Conservation (phyloP, 2,888 invertebrate genomes). For the Lasioglossum zephyrum region DNA sequence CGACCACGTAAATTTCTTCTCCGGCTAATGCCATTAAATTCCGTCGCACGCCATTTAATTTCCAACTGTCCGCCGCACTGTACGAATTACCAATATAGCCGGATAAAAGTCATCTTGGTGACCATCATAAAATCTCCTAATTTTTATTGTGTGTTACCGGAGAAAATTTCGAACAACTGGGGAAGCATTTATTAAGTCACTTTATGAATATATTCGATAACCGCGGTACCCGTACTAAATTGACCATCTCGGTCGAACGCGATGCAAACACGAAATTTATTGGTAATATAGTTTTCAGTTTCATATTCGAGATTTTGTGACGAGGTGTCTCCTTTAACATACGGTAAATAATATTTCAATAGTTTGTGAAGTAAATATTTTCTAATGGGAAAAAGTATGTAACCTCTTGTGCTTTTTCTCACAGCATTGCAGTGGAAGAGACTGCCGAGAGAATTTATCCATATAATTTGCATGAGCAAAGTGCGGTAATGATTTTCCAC, state of each 20-base stretch:
- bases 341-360: too few species aligned
- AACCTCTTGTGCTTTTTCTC: too few species aligned
- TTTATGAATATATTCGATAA: background rate
- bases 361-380: too few species aligned
- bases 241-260: background rate
- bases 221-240: background rate
- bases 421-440: too few species aligned
- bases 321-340: too few species aligned
- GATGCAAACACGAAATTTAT: too few species aligned
- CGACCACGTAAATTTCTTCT: constrained; percentile 70
- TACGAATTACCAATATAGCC: background rate
- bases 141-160: background rate
- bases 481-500: background rate
- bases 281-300: too few species aligned
- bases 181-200: background rate
- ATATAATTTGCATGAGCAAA: background rate
- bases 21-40: constrained; percentile 65
- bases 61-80: constrained; percentile 36
- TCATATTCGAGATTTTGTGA: too few species aligned
- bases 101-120: background rate
- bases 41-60: constrained; percentile 67
- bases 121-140: background rate
- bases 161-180: background rate
- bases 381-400: too few species aligned
- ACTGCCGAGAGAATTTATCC: background rate